Evolutionary conservation across 2,888 invertebrate species (phyloP).

Genomic region (Eubasilissa splendida): DNA sequence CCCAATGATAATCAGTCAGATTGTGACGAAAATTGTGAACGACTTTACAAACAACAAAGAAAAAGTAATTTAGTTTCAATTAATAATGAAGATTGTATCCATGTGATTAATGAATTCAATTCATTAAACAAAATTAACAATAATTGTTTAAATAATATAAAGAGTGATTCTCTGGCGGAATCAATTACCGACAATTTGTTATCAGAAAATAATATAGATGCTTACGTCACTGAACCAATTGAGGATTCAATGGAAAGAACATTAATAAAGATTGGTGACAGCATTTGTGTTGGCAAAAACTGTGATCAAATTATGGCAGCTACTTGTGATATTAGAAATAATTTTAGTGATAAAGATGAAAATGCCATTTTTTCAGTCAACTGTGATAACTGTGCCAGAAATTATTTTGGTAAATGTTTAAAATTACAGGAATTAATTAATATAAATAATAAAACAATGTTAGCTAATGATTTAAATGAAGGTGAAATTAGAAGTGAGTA

Average conservation of each 20-base stretch:
- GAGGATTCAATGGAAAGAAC: background rate
- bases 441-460: background rate
- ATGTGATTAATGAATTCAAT: background rate
- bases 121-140: background rate
- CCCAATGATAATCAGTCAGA: too few species aligned
- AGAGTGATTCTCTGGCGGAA: background rate
- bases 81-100: too few species aligned
- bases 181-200: background rate
- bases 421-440: background rate
- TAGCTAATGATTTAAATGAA: too few species aligned
- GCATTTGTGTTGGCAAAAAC: too few species aligned
- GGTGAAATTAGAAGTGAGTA: too few species aligned
- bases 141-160: background rate
- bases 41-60: too few species aligned
- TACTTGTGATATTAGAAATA: constrained; percentile 34
- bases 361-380: background rate
- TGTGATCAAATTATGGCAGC: background rate
- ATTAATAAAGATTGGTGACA: background rate
- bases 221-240: too few species aligned
- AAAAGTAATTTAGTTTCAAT: too few species aligned
- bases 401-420: background rate
- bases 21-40: too few species aligned
- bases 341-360: background rate
- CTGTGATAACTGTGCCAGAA: background rate
- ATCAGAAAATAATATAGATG: background rate